These are phyloP conservation scores for Leptopilina myrica DNA, from an alignment of 2,888 invertebrate genomes.

Conservation along the genomic window DNA sequence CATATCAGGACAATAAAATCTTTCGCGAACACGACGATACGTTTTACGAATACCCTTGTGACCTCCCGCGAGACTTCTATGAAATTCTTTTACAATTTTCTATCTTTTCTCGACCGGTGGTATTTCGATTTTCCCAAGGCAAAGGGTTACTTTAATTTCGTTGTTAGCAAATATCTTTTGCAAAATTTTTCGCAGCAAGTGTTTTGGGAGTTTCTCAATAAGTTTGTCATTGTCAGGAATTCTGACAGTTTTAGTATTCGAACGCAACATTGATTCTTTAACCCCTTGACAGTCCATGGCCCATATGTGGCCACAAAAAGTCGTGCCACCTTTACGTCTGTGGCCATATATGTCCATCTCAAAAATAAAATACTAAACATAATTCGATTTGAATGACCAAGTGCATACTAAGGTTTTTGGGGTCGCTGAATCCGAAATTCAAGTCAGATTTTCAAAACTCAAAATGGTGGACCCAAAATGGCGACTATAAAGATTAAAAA, in stretches of 20 bases:
- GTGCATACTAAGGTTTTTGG: too few relatives aligned
- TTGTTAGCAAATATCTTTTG: not conserved
- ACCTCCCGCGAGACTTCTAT: constrained; percentile 46
- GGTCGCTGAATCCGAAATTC: too few relatives aligned
- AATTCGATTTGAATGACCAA: too few relatives aligned
- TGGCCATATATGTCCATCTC: too few relatives aligned
- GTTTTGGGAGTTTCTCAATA: constrained; percentile 12
- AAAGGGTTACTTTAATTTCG: not conserved
- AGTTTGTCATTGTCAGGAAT: not conserved
- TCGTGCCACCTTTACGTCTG: too few relatives aligned
- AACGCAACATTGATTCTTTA: not conserved
- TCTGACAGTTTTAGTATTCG: not conserved
- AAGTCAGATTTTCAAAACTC: too few relatives aligned
- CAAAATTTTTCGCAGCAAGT: constrained; percentile 4
- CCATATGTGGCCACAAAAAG: too few relatives aligned
- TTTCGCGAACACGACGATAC: constrained; percentile 48
- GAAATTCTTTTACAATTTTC: constrained; percentile 44
- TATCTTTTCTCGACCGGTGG: constrained; percentile 16
- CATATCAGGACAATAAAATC: constrained; percentile 50
- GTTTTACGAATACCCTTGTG: constrained; percentile 42
- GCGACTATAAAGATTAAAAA: too few relatives aligned
- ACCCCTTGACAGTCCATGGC: too few relatives aligned
- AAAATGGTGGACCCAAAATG: too few relatives aligned
- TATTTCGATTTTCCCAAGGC: not conserved
- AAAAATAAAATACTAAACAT: too few relatives aligned